These are phyloP conservation scores for Lonchura striata DNA, from an alignment of 2,113 vertebrate species.

Conservation along the genomic window DNA sequence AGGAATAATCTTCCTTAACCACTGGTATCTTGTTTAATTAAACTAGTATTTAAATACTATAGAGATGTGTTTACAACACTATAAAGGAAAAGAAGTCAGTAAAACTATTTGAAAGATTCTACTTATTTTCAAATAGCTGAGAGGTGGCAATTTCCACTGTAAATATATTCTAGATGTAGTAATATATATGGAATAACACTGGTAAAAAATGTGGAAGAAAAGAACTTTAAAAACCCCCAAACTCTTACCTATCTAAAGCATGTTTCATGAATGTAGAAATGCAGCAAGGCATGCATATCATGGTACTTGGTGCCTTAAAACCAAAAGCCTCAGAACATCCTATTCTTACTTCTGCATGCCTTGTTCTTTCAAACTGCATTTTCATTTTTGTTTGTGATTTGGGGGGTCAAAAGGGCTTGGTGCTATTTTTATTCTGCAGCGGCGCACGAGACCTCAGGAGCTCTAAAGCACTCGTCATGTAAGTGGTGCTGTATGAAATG, in stretches of 20 bases:
- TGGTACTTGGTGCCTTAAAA: background rate
- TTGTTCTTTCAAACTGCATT: background rate
- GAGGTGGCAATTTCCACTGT: background rate
- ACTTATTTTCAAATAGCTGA: background rate
- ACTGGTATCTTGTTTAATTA: background rate
- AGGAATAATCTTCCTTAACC: background rate
- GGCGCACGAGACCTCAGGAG: background rate
- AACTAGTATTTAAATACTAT: background rate
- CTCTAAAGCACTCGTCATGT: background rate
- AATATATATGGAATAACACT: background rate
- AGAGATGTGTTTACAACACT: background rate
- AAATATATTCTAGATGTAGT: background rate
- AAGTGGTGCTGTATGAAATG: background rate
- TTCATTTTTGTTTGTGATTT: background rate
- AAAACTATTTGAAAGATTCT: background rate
- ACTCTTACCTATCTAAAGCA: background rate
- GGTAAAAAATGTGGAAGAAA: background rate
- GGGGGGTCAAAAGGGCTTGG: background rate
- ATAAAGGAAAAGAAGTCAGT: background rate
- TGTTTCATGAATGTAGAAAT: background rate
- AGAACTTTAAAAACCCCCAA: background rate
- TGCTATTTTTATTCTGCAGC: background rate
- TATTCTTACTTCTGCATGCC: background rate
- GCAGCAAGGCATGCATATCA: background rate
- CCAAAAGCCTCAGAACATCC: background rate